These are phyloP conservation scores for Pyrocoelia pectoralis DNA, from an alignment of 2,888 invertebrate genomes.

Conservation along the genomic window DNA sequence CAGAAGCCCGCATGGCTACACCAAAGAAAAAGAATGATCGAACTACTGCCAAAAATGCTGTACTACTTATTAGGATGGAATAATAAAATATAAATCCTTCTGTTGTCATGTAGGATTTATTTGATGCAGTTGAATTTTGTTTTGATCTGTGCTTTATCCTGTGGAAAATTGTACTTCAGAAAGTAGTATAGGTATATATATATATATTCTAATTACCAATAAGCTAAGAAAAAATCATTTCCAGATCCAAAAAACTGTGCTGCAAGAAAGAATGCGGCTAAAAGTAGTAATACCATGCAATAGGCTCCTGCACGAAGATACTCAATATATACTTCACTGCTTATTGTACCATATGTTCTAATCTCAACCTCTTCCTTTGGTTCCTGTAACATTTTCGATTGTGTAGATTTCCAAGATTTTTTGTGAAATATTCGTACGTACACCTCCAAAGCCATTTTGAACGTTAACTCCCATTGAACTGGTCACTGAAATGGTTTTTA, in stretches of 20 bases:
- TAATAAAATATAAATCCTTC: conserved; percentile 58
- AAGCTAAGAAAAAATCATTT: conserved; percentile 55
- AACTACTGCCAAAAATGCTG: conserved; percentile 57
- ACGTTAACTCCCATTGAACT: conserved; percentile 28
- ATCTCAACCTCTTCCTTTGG: conserved; percentile 60
- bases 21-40: conserved; percentile 64
- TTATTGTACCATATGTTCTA: conserved; percentile 65
- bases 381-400: conserved; percentile 51
- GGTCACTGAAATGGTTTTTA: conserved; percentile 27
- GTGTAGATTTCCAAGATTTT: neutral
- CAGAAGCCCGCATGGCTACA: conserved; percentile 71
- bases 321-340: conserved; percentile 61
- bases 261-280: conserved; percentile 63
- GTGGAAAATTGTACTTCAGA: neutral
- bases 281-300: conserved; percentile 60
- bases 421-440: neutral
- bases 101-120: conserved; percentile 35
- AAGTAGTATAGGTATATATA: neutral
- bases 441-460: neutral
- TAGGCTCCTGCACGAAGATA: conserved; percentile 69
- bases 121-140: conserved; percentile 32
- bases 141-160: neutral
- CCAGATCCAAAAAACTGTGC: conserved; percentile 61
- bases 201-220: conserved; percentile 44
- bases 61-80: conserved; percentile 55